phyloP scores from a whole-genome alignment of 2,888 invertebrate genomes.

The Osmoderma eremita region DNA sequence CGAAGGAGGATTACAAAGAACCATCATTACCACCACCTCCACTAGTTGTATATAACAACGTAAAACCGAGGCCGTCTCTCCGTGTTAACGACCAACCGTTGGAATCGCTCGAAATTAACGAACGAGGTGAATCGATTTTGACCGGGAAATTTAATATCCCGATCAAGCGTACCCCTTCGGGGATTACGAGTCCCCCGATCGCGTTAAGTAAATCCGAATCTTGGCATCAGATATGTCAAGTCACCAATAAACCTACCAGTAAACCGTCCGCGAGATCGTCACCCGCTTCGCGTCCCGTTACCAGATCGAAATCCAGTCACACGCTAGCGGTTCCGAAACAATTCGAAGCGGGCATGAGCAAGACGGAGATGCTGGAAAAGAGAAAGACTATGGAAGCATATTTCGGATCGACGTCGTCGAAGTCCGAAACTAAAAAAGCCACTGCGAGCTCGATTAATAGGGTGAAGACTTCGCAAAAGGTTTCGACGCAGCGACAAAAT shows the following conservation, averaged over 20 bases:
- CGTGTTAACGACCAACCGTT: constrained; percentile 51
- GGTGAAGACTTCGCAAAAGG: constrained; percentile 66
- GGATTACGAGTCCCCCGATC: constrained; percentile 27
- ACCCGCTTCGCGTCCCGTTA: constrained; percentile 63
- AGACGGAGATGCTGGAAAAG: constrained; percentile 75
- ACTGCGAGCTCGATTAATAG: constrained; percentile 60
- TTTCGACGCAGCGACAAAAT: constrained; percentile 58
- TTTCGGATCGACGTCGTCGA: constrained; percentile 65
- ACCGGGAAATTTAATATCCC: constrained; percentile 64
- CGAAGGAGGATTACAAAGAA: background rate
- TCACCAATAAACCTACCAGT: constrained; percentile 51
- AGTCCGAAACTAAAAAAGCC: constrained; percentile 47
- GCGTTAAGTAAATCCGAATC: constrained; percentile 77
- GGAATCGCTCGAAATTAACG: constrained; percentile 56
- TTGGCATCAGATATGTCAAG: constrained; percentile 77
- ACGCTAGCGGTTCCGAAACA: constrained; percentile 79
- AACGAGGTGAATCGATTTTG: constrained; percentile 61
- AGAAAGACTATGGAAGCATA: constrained; percentile 79
- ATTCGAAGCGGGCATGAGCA: constrained; percentile 79
- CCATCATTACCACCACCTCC: background rate
- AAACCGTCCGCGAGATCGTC: constrained; percentile 62
- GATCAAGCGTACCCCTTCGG: constrained; percentile 47
- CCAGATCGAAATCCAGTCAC: constrained; percentile 79
- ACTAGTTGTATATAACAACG: constrained; percentile 40
- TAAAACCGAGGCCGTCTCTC: constrained; percentile 60